Percentiles rank a stretch among this genome's conserved stretches.
Evolutionary conservation across 2,113 vertebrate genomes (phyloP).

Genomic region (Oxyura jamaicensis): DNA sequence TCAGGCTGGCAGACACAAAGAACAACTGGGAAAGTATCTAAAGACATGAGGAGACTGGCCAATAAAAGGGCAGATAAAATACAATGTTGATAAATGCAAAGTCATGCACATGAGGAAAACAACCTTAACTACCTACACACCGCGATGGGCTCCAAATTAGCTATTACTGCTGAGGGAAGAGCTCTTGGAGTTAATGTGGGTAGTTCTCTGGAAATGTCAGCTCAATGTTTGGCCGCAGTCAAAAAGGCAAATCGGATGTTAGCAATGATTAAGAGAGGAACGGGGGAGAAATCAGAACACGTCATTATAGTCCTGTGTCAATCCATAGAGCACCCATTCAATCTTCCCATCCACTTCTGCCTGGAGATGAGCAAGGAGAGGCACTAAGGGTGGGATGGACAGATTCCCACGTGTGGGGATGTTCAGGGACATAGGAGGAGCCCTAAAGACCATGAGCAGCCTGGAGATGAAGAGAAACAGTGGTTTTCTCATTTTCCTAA

Average conservation of each 20-base stretch:
- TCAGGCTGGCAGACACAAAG: not conserved
- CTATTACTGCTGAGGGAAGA: not conserved
- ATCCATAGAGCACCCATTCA: not conserved
- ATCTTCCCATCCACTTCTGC: not conserved
- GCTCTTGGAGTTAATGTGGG: constrained; percentile 22
- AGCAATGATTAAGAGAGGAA: constrained; percentile 8
- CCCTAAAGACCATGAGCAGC: not conserved
- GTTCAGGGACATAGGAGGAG: fast-evolving
- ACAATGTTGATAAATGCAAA: constrained; percentile 39
- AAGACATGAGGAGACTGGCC: not conserved
- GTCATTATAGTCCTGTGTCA: not conserved
- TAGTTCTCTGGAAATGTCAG: constrained; percentile 49
- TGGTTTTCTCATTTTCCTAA: not conserved
- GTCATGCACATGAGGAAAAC: constrained; percentile 32
- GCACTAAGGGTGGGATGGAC: not conserved
- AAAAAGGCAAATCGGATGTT: not conserved
- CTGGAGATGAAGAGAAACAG: not conserved
- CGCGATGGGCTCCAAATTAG: not conserved
- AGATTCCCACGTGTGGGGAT: fast-evolving
- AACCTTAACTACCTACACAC: not conserved
- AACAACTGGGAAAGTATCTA: not conserved
- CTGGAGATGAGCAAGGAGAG: not conserved
- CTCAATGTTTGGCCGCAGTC: constrained; percentile 14
- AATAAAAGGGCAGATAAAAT: not conserved
- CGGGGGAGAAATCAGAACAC: constrained; percentile 28